phyloP scores from a whole-genome alignment of 2,888 invertebrate genomes.

The Lampropteryx suffumata region DNA sequence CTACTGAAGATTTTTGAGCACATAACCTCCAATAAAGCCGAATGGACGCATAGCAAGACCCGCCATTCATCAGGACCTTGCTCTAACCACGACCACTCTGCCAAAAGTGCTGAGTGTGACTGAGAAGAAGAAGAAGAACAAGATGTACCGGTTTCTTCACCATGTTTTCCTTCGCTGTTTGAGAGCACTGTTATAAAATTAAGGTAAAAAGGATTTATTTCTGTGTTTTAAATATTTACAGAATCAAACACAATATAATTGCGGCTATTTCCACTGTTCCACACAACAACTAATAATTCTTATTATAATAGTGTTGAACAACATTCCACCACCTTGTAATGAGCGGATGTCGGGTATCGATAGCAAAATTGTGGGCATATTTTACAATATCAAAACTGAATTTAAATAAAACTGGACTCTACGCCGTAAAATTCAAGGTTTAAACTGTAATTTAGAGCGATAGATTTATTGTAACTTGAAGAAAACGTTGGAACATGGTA shows the following conservation, averaged over 20 bases:
- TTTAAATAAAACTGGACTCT: conserved; percentile 18
- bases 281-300: conserved; percentile 58
- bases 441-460: conserved; percentile 38
- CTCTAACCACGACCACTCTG: too few species aligned
- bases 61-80: too few species aligned
- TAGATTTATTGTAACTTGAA: conserved; percentile 36
- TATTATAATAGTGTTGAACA: conserved; percentile 71
- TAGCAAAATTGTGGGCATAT: conserved; percentile 74
- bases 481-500: conserved; percentile 55
- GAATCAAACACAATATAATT: conserved; percentile 40
- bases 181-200: too few species aligned
- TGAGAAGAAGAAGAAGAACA: too few species aligned
- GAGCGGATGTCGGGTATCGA: conserved; percentile 78
- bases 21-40: too few species aligned
- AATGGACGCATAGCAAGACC: too few species aligned
- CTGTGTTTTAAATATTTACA: conserved; percentile 14
- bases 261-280: conserved; percentile 53
- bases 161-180: too few species aligned
- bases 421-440: conserved; percentile 7
- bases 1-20: too few species aligned
- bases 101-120: too few species aligned
- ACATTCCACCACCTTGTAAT: conserved; percentile 77
- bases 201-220: too few species aligned
- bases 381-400: conserved; percentile 56
- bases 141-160: too few species aligned